Evolutionary conservation across 92 coral and sea anemone species (phyloP).

Genomic region (Hydrozoanthus gracilis): DNA sequence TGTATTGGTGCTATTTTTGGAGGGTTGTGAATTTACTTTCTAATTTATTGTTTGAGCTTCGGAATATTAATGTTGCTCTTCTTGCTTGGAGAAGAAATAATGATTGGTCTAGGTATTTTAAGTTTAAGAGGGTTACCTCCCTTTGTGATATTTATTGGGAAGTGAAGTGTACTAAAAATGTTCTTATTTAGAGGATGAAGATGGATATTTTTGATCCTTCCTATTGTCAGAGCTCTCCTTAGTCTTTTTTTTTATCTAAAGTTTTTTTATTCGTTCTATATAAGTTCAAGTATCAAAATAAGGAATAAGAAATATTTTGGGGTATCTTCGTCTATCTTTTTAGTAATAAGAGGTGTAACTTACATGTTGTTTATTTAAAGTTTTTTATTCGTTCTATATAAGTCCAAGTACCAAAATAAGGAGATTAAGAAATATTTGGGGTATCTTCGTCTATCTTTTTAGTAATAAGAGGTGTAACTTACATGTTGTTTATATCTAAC

Average conservation of each 20-base stretch:
- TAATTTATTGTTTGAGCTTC: not conserved
- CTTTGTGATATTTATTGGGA: conserved; percentile 1
- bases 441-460: not conserved
- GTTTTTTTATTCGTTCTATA: conserved; percentile 11
- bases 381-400: conserved; percentile 4
- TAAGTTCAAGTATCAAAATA: not conserved
- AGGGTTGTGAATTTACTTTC: not conserved
- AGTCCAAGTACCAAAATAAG: not conserved
- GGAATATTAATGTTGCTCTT: not conserved
- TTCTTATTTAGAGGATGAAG: not conserved
- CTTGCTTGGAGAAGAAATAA: not conserved
- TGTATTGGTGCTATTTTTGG: not conserved
- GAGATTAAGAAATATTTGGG: not conserved
- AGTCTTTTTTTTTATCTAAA: conserved; percentile 7
- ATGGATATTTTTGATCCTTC: not conserved
- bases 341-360: not conserved
- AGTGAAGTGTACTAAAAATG: not conserved
- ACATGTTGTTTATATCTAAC: not conserved
- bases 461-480: not conserved
- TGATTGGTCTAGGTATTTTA: not conserved
- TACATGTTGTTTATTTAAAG: not conserved
- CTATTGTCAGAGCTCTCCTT: conserved; percentile 1
- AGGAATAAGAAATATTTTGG: not conserved
- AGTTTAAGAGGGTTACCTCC: not conserved
- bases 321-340: not conserved